Percentiles rank a stretch among this genome's conserved stretches.
Conservation (phyloP, 2,888 invertebrate genomes). For the Diarsia dahlii region DNA sequence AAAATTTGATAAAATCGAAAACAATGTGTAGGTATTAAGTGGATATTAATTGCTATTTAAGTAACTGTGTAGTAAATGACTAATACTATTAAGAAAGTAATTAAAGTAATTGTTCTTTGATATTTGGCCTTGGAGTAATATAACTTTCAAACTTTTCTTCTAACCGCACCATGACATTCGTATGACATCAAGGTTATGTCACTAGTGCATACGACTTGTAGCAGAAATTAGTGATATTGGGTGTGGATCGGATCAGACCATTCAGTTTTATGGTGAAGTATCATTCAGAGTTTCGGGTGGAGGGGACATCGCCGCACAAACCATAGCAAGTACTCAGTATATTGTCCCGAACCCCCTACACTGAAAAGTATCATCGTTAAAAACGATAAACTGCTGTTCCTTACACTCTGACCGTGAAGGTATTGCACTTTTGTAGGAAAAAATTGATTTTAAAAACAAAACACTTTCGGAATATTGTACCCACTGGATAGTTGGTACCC, state of each 20-base stretch:
- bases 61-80: neutral
- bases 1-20: slow-evolving; percentile 18
- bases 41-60: neutral
- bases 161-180: slow-evolving; percentile 58
- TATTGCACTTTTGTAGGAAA: too few species aligned
- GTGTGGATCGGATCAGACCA: neutral
- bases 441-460: too few species aligned
- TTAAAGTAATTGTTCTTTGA: slow-evolving; percentile 1
- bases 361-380: neutral
- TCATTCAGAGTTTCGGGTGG: neutral
- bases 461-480: too few species aligned
- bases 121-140: slow-evolving; percentile 46
- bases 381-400: too few species aligned
- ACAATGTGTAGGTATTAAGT: neutral
- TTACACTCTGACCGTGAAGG: too few species aligned
- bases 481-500: too few species aligned
- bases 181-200: slow-evolving; percentile 42
- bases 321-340: neutral
- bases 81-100: neutral
- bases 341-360: too few species aligned
- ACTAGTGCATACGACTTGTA: slow-evolving; percentile 10
- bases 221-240: neutral
- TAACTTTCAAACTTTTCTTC: slow-evolving; percentile 57
- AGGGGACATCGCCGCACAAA: neutral
- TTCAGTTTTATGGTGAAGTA: neutral